phyloP scores from a whole-genome alignment of 2,113 vertebrate species.

The Anas platyrhynchos region DNA sequence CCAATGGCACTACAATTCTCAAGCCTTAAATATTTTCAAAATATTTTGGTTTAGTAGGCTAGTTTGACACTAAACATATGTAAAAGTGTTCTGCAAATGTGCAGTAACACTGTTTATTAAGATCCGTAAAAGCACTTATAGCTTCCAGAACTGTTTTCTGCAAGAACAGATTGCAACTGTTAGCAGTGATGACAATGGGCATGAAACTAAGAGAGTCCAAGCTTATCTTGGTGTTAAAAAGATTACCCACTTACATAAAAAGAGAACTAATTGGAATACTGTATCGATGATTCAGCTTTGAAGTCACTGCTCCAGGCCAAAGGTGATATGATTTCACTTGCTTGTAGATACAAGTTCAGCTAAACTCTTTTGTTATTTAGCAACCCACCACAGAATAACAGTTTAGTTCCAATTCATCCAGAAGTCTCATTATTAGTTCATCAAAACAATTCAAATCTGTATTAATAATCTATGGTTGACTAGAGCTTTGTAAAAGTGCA shows the following conservation, averaged over 20 bases:
- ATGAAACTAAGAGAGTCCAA: slow-evolving; percentile 3
- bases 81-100: slow-evolving; percentile 53
- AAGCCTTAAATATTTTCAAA: neutral
- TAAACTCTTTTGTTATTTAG: neutral
- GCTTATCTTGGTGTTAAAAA: slow-evolving; percentile 4
- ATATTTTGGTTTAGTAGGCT: neutral
- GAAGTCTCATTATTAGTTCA: neutral
- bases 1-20: neutral
- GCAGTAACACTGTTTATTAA: slow-evolving; percentile 43
- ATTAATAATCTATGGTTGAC: neutral
- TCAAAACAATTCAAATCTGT: neutral
- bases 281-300: neutral
- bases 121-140: slow-evolving; percentile 31
- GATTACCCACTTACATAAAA: neutral
- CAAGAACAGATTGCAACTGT: slow-evolving; percentile 12
- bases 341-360: neutral
- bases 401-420: neutral
- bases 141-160: slow-evolving; percentile 19
- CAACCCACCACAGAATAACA: neutral
- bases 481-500: neutral
- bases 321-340: slow-evolving; percentile 23
- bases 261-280: neutral
- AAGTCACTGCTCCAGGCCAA: neutral
- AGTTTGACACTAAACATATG: slow-evolving; percentile 11
- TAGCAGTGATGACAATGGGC: slow-evolving; percentile 20